Evolutionary conservation across 2,113 vertebrate genomes (phyloP).

Genomic region (Tamias sibiricus): DNA sequence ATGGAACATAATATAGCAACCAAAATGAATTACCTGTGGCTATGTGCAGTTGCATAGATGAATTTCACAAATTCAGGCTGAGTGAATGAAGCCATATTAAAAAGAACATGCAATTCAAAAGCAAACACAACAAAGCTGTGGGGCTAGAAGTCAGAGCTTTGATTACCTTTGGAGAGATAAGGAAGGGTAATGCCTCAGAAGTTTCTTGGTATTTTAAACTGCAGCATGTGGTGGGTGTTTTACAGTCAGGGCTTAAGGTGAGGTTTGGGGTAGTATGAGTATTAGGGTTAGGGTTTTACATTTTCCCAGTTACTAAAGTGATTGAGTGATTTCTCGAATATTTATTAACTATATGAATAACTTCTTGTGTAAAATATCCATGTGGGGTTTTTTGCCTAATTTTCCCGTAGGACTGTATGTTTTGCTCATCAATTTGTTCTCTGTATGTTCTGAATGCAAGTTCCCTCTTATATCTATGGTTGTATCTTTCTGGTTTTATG

Average conservation of each 20-base stretch:
- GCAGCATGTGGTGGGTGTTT: background rate
- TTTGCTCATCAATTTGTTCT: background rate
- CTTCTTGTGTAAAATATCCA: background rate
- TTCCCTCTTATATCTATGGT: background rate
- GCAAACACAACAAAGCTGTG: background rate
- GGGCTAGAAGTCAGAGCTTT: background rate
- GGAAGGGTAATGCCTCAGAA: background rate
- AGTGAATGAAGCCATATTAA: background rate
- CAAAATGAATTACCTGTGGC: background rate
- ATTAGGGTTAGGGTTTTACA: background rate
- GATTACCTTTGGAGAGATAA: background rate
- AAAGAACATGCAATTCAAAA: background rate
- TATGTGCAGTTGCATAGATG: fast-evolving
- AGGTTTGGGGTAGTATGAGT: background rate
- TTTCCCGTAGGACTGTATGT: background rate
- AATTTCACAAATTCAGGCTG: background rate
- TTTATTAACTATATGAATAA: background rate
- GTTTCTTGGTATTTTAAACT: background rate
- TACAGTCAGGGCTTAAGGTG: background rate
- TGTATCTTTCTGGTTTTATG: background rate
- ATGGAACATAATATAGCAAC: background rate
- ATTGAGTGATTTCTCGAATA: background rate
- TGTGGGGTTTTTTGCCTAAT: background rate
- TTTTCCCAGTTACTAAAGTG: background rate
- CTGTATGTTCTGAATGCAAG: background rate